Percentiles rank a stretch among this genome's conserved stretches.
phyloP scores from a whole-genome alignment of 2,888 invertebrate species.

The Syrista parreyssii region DNA sequence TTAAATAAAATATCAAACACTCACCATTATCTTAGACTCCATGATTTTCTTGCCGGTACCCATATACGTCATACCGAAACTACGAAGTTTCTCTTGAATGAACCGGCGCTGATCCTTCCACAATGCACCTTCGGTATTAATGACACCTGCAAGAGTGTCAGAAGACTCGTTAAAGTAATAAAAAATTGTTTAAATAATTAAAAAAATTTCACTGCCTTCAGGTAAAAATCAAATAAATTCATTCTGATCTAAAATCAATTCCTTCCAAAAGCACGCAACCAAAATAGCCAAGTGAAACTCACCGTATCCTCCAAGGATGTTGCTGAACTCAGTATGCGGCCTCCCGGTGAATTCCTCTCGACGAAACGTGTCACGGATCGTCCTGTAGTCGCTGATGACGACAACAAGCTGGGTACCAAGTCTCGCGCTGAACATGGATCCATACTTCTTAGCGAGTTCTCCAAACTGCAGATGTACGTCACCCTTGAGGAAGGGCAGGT shows the following conservation, averaged over 20 bases:
- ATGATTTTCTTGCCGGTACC: conserved; percentile 83
- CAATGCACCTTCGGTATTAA: conserved; percentile 87
- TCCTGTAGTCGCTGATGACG: conserved; percentile 86
- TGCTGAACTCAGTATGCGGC: conserved; percentile 87
- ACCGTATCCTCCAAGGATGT: conserved; percentile 90
- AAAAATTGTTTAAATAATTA: conserved; percentile 10
- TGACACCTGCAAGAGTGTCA: conserved; percentile 76
- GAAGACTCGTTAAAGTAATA: not conserved
- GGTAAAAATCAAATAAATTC: conserved; percentile 3
- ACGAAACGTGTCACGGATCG: conserved; percentile 87
- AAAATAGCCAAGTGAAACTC: conserved; percentile 65
- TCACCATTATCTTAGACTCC: conserved; percentile 87
- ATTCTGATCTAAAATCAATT: too few relatives aligned
- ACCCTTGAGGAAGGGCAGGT: conserved; percentile 82
- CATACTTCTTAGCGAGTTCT: conserved; percentile 82
- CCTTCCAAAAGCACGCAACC: too few relatives aligned
- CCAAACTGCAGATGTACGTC: conserved; percentile 81
- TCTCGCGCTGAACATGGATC: conserved; percentile 82
- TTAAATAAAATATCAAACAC: conserved; percentile 47
- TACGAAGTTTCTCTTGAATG: conserved; percentile 84
- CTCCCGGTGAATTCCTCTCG: conserved; percentile 89
- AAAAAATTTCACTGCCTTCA: not conserved
- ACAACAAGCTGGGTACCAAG: conserved; percentile 87
- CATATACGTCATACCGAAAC: conserved; percentile 89
- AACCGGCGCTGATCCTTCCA: conserved; percentile 93